Evolutionary conservation across 2,888 invertebrate species (phyloP), one percentile per base, ranked within the genome.

Genomic region (Ephialtes manifestator): DNA sequence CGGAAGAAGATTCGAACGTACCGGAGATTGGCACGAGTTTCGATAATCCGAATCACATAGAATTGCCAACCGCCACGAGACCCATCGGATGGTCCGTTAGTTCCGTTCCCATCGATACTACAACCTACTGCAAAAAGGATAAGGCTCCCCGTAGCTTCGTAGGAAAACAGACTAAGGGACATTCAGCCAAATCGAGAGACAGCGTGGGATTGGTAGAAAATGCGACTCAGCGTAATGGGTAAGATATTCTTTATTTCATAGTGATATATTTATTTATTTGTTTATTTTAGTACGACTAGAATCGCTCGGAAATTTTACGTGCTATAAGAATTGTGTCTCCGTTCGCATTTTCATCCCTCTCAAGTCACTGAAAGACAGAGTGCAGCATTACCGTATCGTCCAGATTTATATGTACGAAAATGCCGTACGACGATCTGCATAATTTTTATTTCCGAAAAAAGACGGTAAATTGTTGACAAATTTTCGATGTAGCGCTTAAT

Each of bases 31-130:
- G 96, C 75, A 96, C 96, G 82, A 96, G 97, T 88, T 97, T 97
- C 93, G 97, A 97, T 92, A 97, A 97, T 94, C 96, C 96, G 0
- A 96, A 96, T 92, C 96, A 96, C 86, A 96, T 97, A 86, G 96
- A 97, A 90, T 93, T 97, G 83, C 96, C 97, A 0, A 95, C 96
- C 2, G 86, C 90, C 31, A 90, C 90, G 94, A 86, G 94, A 89
- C 89, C 88, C 86, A 90, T 68, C 86, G 90, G 88, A 74, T 84
- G 58, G 87, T 86, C 90, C 87, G 89, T 89, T 89, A 93, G 88
- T 90, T 93, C 91, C 15, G 91, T 90, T 20, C 90, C 91, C 39
- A 96, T 97, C 70, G 96, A 97, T 90, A 95, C 96, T 4, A 96
- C 96, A 18, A 97, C 97, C 4, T 97, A 97, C 89, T 96, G 96